phyloP scores from a whole-genome alignment of 1,140 invertebrate genomes.

The Zaprionus lachaisei region DNA sequence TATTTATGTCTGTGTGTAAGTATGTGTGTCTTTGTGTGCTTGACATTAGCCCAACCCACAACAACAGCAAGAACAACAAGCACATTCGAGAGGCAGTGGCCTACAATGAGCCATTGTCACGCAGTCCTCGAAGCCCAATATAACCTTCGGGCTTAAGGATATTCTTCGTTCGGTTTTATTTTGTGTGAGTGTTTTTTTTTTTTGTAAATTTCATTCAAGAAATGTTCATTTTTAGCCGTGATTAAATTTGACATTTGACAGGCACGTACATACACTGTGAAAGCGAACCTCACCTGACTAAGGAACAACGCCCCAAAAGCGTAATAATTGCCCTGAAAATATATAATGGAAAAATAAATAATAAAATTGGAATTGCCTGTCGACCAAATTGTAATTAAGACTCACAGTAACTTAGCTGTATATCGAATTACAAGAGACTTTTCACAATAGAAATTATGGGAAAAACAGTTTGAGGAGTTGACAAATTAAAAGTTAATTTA shows the following conservation, averaged over 20 bases:
- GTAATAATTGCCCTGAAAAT: slow-evolving; percentile 21
- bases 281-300: slow-evolving; percentile 18
- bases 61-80: background rate
- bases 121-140: slow-evolving; percentile 35
- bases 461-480: background rate
- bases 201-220: slow-evolving; percentile 57
- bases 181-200: slow-evolving; percentile 4
- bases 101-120: slow-evolving; percentile 60
- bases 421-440: background rate
- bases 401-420: background rate
- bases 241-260: slow-evolving; percentile 60
- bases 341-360: background rate
- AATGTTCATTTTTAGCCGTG: slow-evolving; percentile 55
- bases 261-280: slow-evolving; percentile 25
- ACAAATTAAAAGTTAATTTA: background rate
- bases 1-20: background rate
- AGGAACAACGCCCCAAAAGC: background rate
- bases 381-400: slow-evolving; percentile 25
- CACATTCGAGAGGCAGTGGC: background rate
- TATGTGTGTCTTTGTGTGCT: slow-evolving; percentile 1
- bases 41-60: slow-evolving; percentile 15
- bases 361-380: slow-evolving; percentile 24
- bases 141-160: slow-evolving; percentile 23
- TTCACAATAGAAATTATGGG: background rate
- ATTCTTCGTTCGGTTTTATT: background rate